Conservation (phyloP, 2,888 invertebrate species). For the Nomada lathburiana region DNA sequence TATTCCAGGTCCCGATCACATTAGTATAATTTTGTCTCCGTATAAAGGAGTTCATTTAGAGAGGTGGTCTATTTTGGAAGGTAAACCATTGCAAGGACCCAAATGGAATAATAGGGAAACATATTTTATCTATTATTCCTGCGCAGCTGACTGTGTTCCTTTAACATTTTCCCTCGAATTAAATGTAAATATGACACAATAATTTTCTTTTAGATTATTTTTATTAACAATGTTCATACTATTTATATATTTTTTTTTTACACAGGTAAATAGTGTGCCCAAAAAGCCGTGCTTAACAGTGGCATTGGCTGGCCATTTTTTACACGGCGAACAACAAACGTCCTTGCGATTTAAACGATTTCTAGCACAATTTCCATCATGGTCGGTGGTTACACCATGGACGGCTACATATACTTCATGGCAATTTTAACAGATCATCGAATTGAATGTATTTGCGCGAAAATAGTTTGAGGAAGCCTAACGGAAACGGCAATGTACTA, state of each 20-base stretch:
- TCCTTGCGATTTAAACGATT: constrained; percentile 86
- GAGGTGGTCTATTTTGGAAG: constrained; percentile 87
- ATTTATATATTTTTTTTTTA: constrained; percentile 57
- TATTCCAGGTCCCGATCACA: constrained; percentile 88
- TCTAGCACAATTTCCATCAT: constrained; percentile 87
- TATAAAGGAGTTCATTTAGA: constrained; percentile 85
- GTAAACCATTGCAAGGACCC: constrained; percentile 86
- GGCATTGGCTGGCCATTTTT: constrained; percentile 87
- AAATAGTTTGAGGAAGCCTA: constrained; percentile 44
- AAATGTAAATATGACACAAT: constrained; percentile 85
- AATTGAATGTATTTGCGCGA: constrained; percentile 15
- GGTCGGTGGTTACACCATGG: constrained; percentile 90
- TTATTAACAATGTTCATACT: background rate
- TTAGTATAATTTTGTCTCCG: constrained; percentile 88
- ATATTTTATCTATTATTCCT: constrained; percentile 90
- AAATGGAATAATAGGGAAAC: constrained; percentile 86
- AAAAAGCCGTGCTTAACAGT: constrained; percentile 85
- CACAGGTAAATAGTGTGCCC: constrained; percentile 82
- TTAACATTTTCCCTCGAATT: constrained; percentile 88
- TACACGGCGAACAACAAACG: constrained; percentile 86
- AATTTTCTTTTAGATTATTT: background rate
- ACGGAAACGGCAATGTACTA: constrained; percentile 39
- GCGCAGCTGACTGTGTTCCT: constrained; percentile 86
- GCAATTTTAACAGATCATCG: constrained; percentile 82
- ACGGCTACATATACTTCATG: constrained; percentile 89